phyloP scores from a whole-genome alignment of 2,888 invertebrate genomes.

The Diadromus collaris region DNA sequence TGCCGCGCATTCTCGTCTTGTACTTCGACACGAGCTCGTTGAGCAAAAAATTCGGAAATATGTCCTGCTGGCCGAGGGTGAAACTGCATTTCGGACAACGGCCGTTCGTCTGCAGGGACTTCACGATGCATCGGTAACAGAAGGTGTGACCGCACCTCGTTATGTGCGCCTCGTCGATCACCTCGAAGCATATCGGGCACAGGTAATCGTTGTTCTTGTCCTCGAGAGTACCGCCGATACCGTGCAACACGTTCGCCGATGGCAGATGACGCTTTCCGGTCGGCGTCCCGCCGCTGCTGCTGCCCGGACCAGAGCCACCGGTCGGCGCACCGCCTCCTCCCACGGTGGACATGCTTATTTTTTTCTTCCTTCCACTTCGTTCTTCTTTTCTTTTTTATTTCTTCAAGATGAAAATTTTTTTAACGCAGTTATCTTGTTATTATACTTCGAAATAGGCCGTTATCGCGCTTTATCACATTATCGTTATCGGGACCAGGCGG shows the following conservation, averaged over 20 bases:
- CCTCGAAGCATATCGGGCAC: constrained; percentile 94
- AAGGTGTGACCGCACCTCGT: constrained; percentile 97
- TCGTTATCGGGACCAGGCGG: not conserved
- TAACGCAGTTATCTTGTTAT: not conserved
- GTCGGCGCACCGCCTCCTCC: constrained; percentile 66
- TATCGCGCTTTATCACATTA: not conserved
- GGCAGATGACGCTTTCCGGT: constrained; percentile 80
- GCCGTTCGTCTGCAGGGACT: constrained; percentile 84
- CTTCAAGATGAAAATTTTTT: not conserved
- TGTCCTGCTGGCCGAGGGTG: constrained; percentile 85
- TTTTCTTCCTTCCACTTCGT: not conserved
- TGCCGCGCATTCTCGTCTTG: constrained; percentile 81
- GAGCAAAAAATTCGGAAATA: constrained; percentile 93
- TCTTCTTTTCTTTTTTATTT: constrained; percentile 13
- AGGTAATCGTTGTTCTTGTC: constrained; percentile 86
- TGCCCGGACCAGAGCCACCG: constrained; percentile 67
- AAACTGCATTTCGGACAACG: constrained; percentile 93
- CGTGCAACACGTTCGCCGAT: constrained; percentile 81
- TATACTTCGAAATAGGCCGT: not conserved
- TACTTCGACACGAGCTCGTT: constrained; percentile 91
- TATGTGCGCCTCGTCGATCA: constrained; percentile 94
- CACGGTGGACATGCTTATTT: constrained; percentile 24
- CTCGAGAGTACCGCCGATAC: constrained; percentile 85
- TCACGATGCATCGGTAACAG: constrained; percentile 90
- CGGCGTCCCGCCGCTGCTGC: constrained; percentile 76